Base-by-base conservation (phyloP, 1,140 invertebrate genomes). In the Drusus annulatus region DNA sequence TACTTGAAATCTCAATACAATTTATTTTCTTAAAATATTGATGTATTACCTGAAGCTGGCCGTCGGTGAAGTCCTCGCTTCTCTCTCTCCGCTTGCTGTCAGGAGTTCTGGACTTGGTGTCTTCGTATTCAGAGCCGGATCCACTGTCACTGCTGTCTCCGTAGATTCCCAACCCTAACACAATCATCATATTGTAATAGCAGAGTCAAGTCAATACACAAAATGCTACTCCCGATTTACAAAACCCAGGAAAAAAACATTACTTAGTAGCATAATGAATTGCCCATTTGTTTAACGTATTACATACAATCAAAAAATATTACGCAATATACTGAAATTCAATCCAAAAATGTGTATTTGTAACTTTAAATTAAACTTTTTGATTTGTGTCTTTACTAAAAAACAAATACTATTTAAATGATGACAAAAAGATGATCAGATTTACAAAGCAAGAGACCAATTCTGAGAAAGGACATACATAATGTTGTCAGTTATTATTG, bases 121-220 rank as follows among this genome's bases (percentile, higher is more conserved):
- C 81, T 56, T 86, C 85, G 13, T 81, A 81, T 6, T 87, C 84
- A 1, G 85, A 84, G 62, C 86, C 87, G 1, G 85, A 86, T 7
- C 63, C 84, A 75, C 86, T 87, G 4, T 86, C 86, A 80, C 86
- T 88, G 85, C 89, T 90, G 86, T 88, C 88, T 85, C 89, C 89
- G 86, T 90, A 90, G 77, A 88, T 88, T 74, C 88, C 89, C 77
- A 90, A 86, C 65, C 89, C 89, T 90, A 31, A 5, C 52, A 71
- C 21, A 60, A 62, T 76, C n/a, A 45, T 5, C 16, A 58, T 31
- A 74, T 58, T 74, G 25, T 62, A 63, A 60, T 76, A 60, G 52
- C 23, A 15, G 28, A 63, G 54, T 19, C 7, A 68, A 68, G 31
- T 68, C 6, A 17, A 15, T 28, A 68, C n/a, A 36, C 31, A 36